Percentiles rank a stretch among this genome's conserved stretches.
phyloP scores from a whole-genome alignment of 2,797 vertebrate genomes.

The Centroberyx gerrardi region DNA sequence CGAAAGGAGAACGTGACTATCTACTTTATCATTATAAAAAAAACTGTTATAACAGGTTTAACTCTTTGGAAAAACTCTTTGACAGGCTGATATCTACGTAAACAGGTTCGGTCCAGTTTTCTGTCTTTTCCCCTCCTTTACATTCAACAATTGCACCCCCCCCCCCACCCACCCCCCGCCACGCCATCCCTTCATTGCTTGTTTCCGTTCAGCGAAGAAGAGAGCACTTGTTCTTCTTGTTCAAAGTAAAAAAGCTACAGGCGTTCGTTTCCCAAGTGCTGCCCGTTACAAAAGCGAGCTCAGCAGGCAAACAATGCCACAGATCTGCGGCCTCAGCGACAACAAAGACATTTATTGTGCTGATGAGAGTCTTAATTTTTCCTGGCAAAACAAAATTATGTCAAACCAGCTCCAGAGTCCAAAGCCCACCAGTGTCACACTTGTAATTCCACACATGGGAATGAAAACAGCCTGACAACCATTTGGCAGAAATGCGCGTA shows the following conservation, averaged over 20 bases:
- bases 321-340: constrained; percentile 31
- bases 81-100: not conserved
- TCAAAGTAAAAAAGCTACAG: constrained; percentile 25
- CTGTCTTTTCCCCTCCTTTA: not conserved
- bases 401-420: constrained; percentile 24
- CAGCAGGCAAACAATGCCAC: constrained; percentile 38
- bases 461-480: not conserved
- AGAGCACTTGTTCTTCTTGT: constrained; percentile 29
- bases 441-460: constrained; percentile 10
- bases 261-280: constrained; percentile 34
- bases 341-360: constrained; percentile 49
- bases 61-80: not conserved
- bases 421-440: constrained; percentile 13
- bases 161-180: not conserved
- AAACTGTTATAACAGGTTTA: too few relatives aligned
- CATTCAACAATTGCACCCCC: not conserved
- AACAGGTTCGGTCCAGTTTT: not conserved
- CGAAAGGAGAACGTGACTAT: not conserved
- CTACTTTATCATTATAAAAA: not conserved
- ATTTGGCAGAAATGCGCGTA: not conserved
- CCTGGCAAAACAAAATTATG: constrained; percentile 20
- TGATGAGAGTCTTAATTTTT: constrained; percentile 35
- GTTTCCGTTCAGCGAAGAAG: constrained; percentile 14
- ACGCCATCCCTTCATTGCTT: constrained; percentile 5
- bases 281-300: constrained; percentile 42